Base-by-base conservation (phyloP, 2,113 vertebrate genomes). In the Pundamilia nyererei region DNA sequence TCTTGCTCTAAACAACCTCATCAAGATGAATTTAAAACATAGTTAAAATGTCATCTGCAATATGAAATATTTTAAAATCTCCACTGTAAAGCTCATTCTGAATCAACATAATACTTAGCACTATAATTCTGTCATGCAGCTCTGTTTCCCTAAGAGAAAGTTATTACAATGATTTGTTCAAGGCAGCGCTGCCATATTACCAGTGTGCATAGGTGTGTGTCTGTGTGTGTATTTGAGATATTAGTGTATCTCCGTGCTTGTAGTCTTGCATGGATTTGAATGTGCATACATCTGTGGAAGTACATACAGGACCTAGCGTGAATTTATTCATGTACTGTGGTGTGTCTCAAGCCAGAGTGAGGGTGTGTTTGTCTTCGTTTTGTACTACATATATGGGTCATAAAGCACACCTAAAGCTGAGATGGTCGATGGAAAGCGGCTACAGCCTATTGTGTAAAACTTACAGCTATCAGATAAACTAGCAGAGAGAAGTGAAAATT, bases 371-470 rank as follows among this genome's bases (percentile, higher is more conserved):
- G 56, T 82, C 86, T 86, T 58, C 55, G 7, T 55, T 79, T 38
- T 75, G 68, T 7, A 29, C 81, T 70, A 5, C 72, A 51, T 31
- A 77, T 19, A 81, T 11, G 82, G 88, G 77, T 89, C 90, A 89
- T 94, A 94, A 94, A 94, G 55, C 88, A 91, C 83, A 86, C 47
- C 86, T 84, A 87, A 88, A 86, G 84, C 80, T 38, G 84, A 68
- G 47, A 56, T 42, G 79, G 89, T 91, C 83, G 79, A 90, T 89
- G 86, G 80, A 85, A 86, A 83, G 80, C 83, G 49, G 56, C 72
- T 80, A 82, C 91, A 83, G 86, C 82, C 83, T 86, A 84, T 87
- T 90, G 89, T 91, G 91, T 95, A 94, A 93, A 96, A 95, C 88
- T 90, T 91, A 92, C 84, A 90, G 87, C 93, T 92, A 84, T 35